phyloP scores from a whole-genome alignment of 2,113 vertebrate genomes.

The Pollimyrus isidori region DNA sequence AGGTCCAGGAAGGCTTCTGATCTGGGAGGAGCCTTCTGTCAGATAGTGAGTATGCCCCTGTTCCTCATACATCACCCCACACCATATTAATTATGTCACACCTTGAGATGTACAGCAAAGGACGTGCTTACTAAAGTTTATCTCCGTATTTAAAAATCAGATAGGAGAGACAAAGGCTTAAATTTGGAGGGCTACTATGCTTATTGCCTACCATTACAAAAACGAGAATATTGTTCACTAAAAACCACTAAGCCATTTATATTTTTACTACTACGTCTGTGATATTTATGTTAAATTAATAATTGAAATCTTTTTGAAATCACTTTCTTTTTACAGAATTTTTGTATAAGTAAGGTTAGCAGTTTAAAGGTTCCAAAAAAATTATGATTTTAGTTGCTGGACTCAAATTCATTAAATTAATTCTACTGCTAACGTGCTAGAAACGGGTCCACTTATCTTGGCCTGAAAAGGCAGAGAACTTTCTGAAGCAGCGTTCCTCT shows the following conservation, averaged over 20 bases:
- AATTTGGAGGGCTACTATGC: neutral
- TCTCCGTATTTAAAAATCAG: conserved; percentile 8
- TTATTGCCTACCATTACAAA: neutral
- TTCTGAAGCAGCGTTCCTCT: conserved; percentile 33
- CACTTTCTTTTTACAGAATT: neutral
- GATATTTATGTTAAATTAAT: neutral
- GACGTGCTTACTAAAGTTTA: conserved; percentile 42
- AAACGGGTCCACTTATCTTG: neutral
- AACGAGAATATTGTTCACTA: neutral
- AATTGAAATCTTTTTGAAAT: neutral
- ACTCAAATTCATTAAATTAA: conserved; percentile 45
- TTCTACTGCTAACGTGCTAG: conserved; percentile 9
- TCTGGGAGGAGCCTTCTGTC: conserved; percentile 58
- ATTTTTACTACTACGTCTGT: neutral
- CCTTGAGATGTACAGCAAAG: conserved; percentile 66
- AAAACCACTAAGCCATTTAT: neutral
- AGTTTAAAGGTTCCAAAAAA: conserved; percentile 19
- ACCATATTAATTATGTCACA: conserved; percentile 67
- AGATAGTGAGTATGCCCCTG: conserved; percentile 58
- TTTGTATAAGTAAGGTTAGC: neutral
- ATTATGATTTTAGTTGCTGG: conserved; percentile 27
- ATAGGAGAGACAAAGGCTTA: neutral
- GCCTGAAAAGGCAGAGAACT: conserved; percentile 16
- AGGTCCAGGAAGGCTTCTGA: conserved; percentile 55
- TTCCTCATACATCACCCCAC: conserved; percentile 68